Evolutionary conservation across 1,140 invertebrate genomes (phyloP).

Genomic region (Drosophila takahashii): DNA sequence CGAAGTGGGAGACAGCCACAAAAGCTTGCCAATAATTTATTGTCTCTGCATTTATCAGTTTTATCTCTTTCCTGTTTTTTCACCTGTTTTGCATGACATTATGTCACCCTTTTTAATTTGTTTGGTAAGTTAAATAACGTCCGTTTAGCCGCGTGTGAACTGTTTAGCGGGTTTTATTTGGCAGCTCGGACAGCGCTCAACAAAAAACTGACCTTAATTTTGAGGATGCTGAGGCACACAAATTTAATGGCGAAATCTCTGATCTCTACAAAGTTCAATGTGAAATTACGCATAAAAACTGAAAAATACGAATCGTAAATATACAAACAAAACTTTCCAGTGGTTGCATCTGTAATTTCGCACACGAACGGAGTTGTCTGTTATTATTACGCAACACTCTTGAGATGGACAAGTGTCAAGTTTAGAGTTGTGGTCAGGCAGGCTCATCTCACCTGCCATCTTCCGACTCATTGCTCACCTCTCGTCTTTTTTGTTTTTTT

Average conservation of each 20-base stretch:
- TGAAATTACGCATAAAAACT: slow-evolving; percentile 41
- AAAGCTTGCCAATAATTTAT: slow-evolving; percentile 29
- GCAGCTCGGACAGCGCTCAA: neutral
- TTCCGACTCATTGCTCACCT: slow-evolving; percentile 28
- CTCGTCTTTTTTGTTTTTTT: neutral
- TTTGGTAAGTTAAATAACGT: slow-evolving; percentile 43
- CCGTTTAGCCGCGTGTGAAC: slow-evolving; percentile 42
- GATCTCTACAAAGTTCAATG: slow-evolving; percentile 47
- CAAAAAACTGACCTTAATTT: slow-evolving; percentile 34
- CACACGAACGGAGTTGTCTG: slow-evolving; percentile 38
- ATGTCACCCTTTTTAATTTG: slow-evolving; percentile 40
- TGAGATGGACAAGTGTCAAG: slow-evolving; percentile 60
- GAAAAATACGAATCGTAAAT: slow-evolving; percentile 28
- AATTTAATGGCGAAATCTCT: slow-evolving; percentile 31
- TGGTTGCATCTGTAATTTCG: slow-evolving; percentile 48
- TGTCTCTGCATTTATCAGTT: slow-evolving; percentile 21
- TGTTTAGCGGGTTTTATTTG: slow-evolving; percentile 19
- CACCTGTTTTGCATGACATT: slow-evolving; percentile 33
- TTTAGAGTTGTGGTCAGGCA: slow-evolving; percentile 46
- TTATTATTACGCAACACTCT: slow-evolving; percentile 55
- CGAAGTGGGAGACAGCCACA: slow-evolving; percentile 2
- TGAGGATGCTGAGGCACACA: slow-evolving; percentile 24
- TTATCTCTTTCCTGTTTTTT: slow-evolving; percentile 19
- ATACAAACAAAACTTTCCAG: slow-evolving; percentile 63
- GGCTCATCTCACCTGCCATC: slow-evolving; percentile 23